Percentiles rank a stretch among this genome's conserved stretches.
These are phyloP conservation scores for Drosophila orena DNA, from an alignment of 1,140 invertebrate species.

Conservation along the genomic window DNA sequence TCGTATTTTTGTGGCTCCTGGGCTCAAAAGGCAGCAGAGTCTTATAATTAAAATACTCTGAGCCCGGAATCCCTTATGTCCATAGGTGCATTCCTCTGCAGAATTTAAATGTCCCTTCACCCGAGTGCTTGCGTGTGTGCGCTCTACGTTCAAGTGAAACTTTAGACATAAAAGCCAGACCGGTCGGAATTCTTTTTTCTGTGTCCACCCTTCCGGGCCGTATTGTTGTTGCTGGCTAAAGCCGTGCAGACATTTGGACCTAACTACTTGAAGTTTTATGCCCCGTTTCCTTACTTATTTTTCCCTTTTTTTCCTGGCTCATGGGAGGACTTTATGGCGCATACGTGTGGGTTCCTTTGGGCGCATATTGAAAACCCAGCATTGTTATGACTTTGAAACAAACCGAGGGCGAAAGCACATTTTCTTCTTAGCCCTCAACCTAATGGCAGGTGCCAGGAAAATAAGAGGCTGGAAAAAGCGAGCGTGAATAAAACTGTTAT, in stretches of 20 bases:
- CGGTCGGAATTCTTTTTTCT: constrained; percentile 23
- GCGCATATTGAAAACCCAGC: constrained; percentile 76
- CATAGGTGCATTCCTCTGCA: constrained; percentile 22
- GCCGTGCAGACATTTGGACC: constrained; percentile 68
- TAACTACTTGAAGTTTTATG: constrained; percentile 78
- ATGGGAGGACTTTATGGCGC: constrained; percentile 60
- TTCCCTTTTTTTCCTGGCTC: constrained; percentile 13
- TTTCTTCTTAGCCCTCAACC: constrained; percentile 35
- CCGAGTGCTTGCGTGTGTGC: constrained; percentile 5
- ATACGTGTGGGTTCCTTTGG: constrained; percentile 57
- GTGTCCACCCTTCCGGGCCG: constrained; percentile 31
- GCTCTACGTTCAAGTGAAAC: constrained; percentile 50
- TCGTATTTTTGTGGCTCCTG: constrained; percentile 6
- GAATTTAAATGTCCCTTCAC: constrained; percentile 43
- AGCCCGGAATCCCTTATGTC: neutral
- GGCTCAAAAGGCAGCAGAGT: constrained; percentile 6
- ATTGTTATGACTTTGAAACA: constrained; percentile 78
- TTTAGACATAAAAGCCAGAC: constrained; percentile 70
- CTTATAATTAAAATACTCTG: constrained; percentile 42
- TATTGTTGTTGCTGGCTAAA: constrained; percentile 61
- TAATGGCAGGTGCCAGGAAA: constrained; percentile 71
- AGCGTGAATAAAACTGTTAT: constrained; percentile 57
- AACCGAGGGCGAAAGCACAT: constrained; percentile 21
- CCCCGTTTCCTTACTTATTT: constrained; percentile 47
- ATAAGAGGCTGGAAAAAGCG: constrained; percentile 24